Percentiles rank a stretch among this genome's conserved stretches.
These are phyloP conservation scores for Harpagifer antarcticus DNA, from an alignment of 2,797 vertebrate genomes.

Conservation along the genomic window DNA sequence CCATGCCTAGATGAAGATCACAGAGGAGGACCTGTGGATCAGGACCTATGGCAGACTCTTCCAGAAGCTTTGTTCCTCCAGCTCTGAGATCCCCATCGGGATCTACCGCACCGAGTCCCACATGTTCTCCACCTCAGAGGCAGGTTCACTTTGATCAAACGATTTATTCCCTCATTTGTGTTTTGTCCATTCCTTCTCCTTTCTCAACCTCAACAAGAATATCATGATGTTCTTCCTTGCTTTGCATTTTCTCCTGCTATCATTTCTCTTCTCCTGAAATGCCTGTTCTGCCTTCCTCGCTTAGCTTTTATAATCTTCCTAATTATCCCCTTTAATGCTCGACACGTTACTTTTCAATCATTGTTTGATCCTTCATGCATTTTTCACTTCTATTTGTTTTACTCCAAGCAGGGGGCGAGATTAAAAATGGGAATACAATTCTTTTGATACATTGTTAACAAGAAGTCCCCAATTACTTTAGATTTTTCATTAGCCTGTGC, in stretches of 20 bases:
- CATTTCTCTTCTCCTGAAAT: not conserved
- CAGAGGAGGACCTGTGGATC: constrained; percentile 96
- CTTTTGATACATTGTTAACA: not conserved
- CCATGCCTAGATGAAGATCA: constrained; percentile 90
- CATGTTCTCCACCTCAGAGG: constrained; percentile 93
- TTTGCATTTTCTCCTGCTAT: constrained; percentile 3
- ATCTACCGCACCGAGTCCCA: constrained; percentile 96
- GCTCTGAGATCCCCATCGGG: constrained; percentile 95
- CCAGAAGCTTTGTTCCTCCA: constrained; percentile 98
- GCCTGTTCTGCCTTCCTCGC: not conserved
- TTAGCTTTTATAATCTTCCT: not conserved
- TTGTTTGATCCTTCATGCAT: not conserved
- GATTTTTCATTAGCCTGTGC: not conserved
- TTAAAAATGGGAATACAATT: not conserved
- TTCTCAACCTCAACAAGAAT: not conserved
- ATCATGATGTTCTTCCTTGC: not conserved
- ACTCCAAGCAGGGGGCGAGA: constrained; percentile 21
- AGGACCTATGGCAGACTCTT: constrained; percentile 94
- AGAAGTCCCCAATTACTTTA: not conserved
- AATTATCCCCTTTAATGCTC: not conserved
- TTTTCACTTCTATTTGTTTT: not conserved
- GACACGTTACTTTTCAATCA: not conserved
- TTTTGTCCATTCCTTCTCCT: constrained; percentile 1
- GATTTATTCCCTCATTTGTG: not conserved
- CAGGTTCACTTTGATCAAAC: constrained; percentile 53